These are phyloP conservation scores for Phaonia tiefii DNA, from an alignment of 2,888 invertebrate genomes.

Conservation along the genomic window DNA sequence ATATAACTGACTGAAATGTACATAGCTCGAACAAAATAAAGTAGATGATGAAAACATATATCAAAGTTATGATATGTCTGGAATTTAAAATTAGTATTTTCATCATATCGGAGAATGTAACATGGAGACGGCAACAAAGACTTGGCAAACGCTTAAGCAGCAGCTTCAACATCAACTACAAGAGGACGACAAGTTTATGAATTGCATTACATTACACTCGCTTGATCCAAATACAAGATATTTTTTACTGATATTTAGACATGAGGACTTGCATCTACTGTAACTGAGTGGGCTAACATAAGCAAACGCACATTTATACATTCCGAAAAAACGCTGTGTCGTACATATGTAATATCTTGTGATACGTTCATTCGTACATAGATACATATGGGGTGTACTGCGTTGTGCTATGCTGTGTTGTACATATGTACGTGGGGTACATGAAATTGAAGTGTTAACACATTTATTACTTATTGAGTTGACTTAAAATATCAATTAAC, in stretches of 20 bases:
- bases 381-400: no score
- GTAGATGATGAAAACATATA: neutral
- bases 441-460: constrained; percentile 68
- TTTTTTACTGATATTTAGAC: neutral
- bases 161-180: constrained; percentile 25
- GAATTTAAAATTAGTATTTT: constrained; percentile 26
- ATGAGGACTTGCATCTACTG: constrained; percentile 30
- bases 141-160: constrained; percentile 14
- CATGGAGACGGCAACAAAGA: constrained; percentile 70
- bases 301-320: neutral
- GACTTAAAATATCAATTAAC: constrained; percentile 69
- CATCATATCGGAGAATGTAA: constrained; percentile 9
- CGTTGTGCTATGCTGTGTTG: neutral
- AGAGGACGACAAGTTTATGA: neutral
- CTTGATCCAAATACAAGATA: neutral
- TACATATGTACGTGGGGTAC: constrained; percentile 44
- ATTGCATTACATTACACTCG: constrained; percentile 1
- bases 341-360: neutral
- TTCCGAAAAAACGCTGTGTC: neutral
- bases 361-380: neutral
- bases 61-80: constrained; percentile 28
- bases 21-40: neutral
- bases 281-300: constrained; percentile 1
- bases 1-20: neutral
- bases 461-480: constrained; percentile 71